Conservation (phyloP, 92 coral and sea anemone species). For the Porites rus region DNA sequence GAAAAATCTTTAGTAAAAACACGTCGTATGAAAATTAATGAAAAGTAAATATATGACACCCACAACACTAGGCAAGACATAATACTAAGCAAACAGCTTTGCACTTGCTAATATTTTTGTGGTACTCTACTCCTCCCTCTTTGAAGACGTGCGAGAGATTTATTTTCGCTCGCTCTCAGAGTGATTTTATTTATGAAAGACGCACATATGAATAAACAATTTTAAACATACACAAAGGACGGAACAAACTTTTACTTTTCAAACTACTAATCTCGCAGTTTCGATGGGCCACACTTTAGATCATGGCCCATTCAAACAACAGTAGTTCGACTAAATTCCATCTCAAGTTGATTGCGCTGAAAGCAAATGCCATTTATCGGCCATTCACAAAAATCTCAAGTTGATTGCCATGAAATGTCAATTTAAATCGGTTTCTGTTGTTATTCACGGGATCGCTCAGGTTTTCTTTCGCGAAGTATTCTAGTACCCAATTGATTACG, state of each 20-base stretch:
- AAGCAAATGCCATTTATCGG: no score
- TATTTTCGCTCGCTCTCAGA: background rate
- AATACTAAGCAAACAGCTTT: constrained; percentile 38
- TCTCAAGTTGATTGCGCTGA: background rate
- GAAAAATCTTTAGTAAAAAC: constrained; percentile 25
- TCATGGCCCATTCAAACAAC: background rate
- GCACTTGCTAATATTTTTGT: background rate
- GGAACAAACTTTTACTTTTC: background rate
- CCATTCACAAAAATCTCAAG: background rate
- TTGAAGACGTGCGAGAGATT: background rate
- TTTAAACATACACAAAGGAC: background rate
- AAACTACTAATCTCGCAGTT: background rate
- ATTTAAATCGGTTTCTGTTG: background rate
- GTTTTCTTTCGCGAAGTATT: background rate
- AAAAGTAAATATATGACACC: constrained; percentile 34
- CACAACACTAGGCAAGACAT: constrained; percentile 1
- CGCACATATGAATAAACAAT: background rate
- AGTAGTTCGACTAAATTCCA: background rate
- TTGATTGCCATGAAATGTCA: background rate
- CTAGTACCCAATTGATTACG: no score
- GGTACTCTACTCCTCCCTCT: background rate
- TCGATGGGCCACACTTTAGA: background rate
- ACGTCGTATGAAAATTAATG: constrained; percentile 20
- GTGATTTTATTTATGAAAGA: background rate
- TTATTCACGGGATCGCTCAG: background rate